Base-by-base conservation (phyloP, 2,113 vertebrate species). In the Balaenoptera acutorostrata region DNA sequence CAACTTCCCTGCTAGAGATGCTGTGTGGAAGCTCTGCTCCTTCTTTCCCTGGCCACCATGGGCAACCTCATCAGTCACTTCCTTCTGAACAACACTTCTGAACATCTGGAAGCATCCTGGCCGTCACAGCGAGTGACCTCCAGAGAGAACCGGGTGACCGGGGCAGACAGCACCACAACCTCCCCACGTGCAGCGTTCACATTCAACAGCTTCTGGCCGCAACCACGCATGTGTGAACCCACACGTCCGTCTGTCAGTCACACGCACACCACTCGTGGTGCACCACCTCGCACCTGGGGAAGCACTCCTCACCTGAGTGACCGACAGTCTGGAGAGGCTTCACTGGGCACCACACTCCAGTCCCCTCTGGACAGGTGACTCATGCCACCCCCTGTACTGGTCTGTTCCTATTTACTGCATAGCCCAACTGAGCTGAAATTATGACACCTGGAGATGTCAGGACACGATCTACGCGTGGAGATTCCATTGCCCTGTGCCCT, bases 221-320 rank as follows among this genome's bases (percentile, higher is more conserved):
- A 23, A 8, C 49, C 39, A 12, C 8, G 18, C 12, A 0, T 1
- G 8, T 21, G 13, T 29, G 46, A 39, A 8, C 14, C 44, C 20
- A 15, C 2, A 7, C 27, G 29, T 15, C 87, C 5, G 9, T 21
- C 27, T 6, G 15, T 5, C 8, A n/a, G 72, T 33, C 21, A 21
- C 44, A 10, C 0, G 8, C 14, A 29, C 20, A 3, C 31, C 11
- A 1, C 23, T 13, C 3, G 15, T 12, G 13, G 14, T 3, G 11
- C 13, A 8, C n/a, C 39, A 10, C 20, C n/a, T 5, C 8, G 1
- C 23, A 3, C 55, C 46, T 3, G 8, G 39, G 27, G 25, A 31
- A 13, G 5, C 3, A 8, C 6, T 39, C 78, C 78, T 71, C 15
- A 9, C 13, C 46, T 31, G 31, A 64, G 8, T 0, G 8, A 25